Evolutionary conservation across 30 jellyfish, hydroid and myxozoan genomes (phyloP), one percentile per base, ranked within the genome.

Genomic region (Cassiopea andromeda): DNA sequence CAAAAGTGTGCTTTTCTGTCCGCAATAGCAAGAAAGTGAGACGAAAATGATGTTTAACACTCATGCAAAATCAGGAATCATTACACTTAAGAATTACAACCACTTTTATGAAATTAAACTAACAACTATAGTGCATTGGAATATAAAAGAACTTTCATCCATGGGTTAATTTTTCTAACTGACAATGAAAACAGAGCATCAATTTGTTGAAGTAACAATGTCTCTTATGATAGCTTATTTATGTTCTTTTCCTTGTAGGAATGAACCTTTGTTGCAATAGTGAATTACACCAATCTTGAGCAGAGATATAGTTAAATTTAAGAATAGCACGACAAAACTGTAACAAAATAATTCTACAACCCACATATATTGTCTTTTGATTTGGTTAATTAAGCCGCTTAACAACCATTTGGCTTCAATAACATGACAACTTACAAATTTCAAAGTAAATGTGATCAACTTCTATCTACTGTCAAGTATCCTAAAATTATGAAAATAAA

Each of bases 1-100:
- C 10, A 54, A 54, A 54, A 3, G 64, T 10, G 7, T 3, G 7
- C 27, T 17, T 64, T 64, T 64, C 73, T 64, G 73, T 64, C 73
- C 79, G 27, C 54, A 70, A 18, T 19, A 43, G 1, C 54, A 70
- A 70, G 79, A 54, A 70, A 70, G 27, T n/a, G 54, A 19, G 10
- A 70, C 54, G 1, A 70, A 6, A 14, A 54, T 70, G 57, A 70
- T 70, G 57, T 70, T 70, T 14, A 70, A 70, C 85, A 75, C 46
- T 75, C 79, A 66, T 81, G 90, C 90, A 81, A 81, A 81, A 81
- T 60, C 72, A 68, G 19, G 73, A 81, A 66, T 81, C 90, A 81
- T 54, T 81, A 81, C 80, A 81, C 79, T 81, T 81, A 82, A 46
- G 82, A 81, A 81, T 81, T 81, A 81, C 90, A 81, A 81, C 69